A percentile compares a stretch with the other conserved stretches of the same genome.
phyloP scores from a whole-genome alignment of 2,888 invertebrate species.

The Callosobruchus maculatus region DNA sequence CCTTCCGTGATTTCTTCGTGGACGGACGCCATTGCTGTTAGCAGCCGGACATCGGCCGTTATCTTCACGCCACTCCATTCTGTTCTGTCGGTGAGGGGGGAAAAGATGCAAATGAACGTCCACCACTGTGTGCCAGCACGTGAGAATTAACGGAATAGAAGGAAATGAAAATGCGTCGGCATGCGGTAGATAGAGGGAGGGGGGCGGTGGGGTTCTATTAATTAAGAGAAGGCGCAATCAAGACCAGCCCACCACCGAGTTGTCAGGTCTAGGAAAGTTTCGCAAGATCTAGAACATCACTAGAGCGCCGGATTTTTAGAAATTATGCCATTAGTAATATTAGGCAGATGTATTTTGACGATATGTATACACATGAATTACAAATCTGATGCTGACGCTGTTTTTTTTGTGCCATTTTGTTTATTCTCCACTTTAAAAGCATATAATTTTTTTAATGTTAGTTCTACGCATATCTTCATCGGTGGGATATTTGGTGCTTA shows the following conservation, averaged over 20 bases:
- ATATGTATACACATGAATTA: too few species aligned
- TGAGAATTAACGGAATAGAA: slow-evolving; percentile 40
- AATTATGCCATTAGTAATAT: too few species aligned
- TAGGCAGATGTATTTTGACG: too few species aligned
- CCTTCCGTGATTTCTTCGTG: background rate
- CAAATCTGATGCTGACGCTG: too few species aligned
- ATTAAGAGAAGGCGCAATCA: background rate
- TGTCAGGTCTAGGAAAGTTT: background rate
- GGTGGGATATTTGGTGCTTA: too few species aligned
- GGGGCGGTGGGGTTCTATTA: background rate
- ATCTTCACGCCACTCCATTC: background rate
- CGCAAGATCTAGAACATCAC: background rate
- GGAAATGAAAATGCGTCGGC: slow-evolving; percentile 40
- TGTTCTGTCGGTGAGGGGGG: too few species aligned
- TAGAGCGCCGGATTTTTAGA: too few species aligned
- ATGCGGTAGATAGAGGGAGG: slow-evolving; percentile 2
- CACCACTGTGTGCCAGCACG: slow-evolving; percentile 39
- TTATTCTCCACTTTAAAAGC: too few species aligned
- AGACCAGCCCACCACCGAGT: background rate
- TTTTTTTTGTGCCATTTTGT: too few species aligned
- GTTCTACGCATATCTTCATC: too few species aligned
- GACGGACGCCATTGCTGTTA: background rate
- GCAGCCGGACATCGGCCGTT: slow-evolving; percentile 1
- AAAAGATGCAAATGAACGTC: slow-evolving; percentile 42
- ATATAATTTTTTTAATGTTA: too few species aligned